Evolutionary conservation across 2,797 vertebrate species (phyloP), one percentile per base, ranked within the genome.

Genomic region (Sebastes matsubarae): DNA sequence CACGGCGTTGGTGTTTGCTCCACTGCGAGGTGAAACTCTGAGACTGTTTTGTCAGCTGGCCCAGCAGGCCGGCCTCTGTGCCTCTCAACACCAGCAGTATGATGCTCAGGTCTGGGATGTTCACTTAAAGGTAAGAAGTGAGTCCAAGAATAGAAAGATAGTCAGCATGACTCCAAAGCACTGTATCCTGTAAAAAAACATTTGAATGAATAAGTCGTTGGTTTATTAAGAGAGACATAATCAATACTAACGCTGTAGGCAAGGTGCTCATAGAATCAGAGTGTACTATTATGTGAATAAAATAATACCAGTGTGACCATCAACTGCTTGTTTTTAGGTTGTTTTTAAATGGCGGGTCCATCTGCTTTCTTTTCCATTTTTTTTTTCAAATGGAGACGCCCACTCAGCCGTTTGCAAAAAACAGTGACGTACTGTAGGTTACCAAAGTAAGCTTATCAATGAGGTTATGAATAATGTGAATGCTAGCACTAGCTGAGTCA

Each of bases 21-120:
- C 98, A 30, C 95, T 88, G 79, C 95, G 98, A 93, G 98, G 98
- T 87, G 96, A 96, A 86, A 99, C 98, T 85, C 95, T 99, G 93
- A 95, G 92, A 84, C 96, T 97, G 93, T 99, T 99, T 92, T 97
- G 97, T 95, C 95, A 94, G 79, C 96, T 99, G 95, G 98, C 98
- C 87, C 96, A 97, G 94, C 95, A 95, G 94, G 96, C 96, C 14
- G 97, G 97, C 90, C 97, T 99, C 90, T 95, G 87, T 72, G 86
- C 98, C 92, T 95, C 97, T 93, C 97, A 96, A 93, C 97, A 97
- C 93, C 97, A 97, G 95, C 97, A 97, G 97, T 99, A 99, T 64
- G 98, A 99, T 83, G 95, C 97, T 89, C 96, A 97, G 93, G 96
- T 99, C 95, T 99, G 97, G 96, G 96, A 97, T 94, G 95, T 97